Conservation (phyloP, 2,797 vertebrate species). For the Parotocinclus haroldoi region DNA sequence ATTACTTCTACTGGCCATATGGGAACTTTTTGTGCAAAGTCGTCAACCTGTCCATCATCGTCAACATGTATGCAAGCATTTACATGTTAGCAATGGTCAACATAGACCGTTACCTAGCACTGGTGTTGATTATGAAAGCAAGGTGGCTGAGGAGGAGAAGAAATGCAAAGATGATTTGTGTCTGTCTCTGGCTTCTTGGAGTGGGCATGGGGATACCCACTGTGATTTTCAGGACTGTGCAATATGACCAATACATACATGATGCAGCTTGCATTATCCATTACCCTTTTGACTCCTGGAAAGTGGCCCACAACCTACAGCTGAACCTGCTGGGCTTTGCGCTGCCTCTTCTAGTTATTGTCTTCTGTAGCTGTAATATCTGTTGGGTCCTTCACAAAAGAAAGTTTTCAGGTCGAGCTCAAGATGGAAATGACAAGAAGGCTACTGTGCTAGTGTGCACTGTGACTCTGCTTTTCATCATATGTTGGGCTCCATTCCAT, state of each 20-base stretch:
- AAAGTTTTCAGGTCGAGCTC: conserved; percentile 58
- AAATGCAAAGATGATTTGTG: conserved; percentile 78
- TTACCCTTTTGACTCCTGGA: conserved; percentile 68
- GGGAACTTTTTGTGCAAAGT: conserved; percentile 79
- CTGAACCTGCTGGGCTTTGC: conserved; percentile 78
- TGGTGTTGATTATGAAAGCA: conserved; percentile 83
- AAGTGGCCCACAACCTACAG: conserved; percentile 66
- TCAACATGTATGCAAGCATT: conserved; percentile 85
- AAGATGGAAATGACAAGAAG: conserved; percentile 69
- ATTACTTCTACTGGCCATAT: conserved; percentile 80
- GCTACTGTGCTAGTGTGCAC: conserved; percentile 74
- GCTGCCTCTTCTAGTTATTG: conserved; percentile 74
- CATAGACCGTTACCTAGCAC: conserved; percentile 86
- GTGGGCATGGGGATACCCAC: conserved; percentile 72
- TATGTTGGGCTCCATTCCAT: conserved; percentile 88
- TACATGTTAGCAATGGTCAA: conserved; percentile 86
- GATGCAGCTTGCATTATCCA: conserved; percentile 60
- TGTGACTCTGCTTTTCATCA: conserved; percentile 80
- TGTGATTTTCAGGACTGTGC: conserved; percentile 69
- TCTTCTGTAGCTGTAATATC: conserved; percentile 77
- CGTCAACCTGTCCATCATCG: conserved; percentile 68
- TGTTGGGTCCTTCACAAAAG: conserved; percentile 67
- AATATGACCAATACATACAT: not conserved
- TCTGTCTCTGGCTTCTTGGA: conserved; percentile 76
- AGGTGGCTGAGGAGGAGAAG: conserved; percentile 70